Conservation (phyloP, 1,140 invertebrate species). For the Lepidurus couesii region DNA sequence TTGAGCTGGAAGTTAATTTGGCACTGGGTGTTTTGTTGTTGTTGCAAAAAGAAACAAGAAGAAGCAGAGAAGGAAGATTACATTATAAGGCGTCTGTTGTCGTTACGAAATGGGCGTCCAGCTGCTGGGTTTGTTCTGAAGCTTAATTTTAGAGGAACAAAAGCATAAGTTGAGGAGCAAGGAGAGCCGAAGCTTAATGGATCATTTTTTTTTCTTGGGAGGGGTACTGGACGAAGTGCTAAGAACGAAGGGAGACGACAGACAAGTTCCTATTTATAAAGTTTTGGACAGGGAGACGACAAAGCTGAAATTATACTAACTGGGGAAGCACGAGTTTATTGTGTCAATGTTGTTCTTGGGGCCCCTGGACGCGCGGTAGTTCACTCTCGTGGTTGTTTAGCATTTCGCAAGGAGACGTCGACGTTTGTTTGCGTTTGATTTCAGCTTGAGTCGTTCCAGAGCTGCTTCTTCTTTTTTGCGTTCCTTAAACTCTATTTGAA, state of each 20-base stretch:
- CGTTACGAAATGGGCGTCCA: background rate
- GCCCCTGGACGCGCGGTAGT: background rate
- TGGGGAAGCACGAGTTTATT: slow-evolving; percentile 7
- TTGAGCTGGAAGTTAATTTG: background rate
- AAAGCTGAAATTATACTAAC: background rate
- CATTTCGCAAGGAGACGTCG: background rate
- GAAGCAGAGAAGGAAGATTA: background rate
- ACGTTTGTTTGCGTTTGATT: slow-evolving; percentile 14
- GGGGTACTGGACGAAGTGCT: background rate
- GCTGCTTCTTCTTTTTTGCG: background rate
- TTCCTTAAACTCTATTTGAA: background rate
- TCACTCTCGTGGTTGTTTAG: background rate
- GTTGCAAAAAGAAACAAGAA: background rate
- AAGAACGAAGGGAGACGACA: background rate
- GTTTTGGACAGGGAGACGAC: background rate
- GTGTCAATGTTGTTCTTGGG: slow-evolving; percentile 17
- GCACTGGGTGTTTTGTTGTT: background rate
- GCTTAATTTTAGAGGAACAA: background rate
- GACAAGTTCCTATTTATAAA: slow-evolving; percentile 19
- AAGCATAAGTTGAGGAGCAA: slow-evolving; percentile 7
- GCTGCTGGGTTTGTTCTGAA: background rate
- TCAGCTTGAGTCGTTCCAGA: slow-evolving; percentile 7
- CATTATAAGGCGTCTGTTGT: background rate
- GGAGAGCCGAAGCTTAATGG: background rate
- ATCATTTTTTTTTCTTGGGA: background rate